Conservation (phyloP, 1,140 invertebrate species). For the Drosophila nigrodunni region DNA sequence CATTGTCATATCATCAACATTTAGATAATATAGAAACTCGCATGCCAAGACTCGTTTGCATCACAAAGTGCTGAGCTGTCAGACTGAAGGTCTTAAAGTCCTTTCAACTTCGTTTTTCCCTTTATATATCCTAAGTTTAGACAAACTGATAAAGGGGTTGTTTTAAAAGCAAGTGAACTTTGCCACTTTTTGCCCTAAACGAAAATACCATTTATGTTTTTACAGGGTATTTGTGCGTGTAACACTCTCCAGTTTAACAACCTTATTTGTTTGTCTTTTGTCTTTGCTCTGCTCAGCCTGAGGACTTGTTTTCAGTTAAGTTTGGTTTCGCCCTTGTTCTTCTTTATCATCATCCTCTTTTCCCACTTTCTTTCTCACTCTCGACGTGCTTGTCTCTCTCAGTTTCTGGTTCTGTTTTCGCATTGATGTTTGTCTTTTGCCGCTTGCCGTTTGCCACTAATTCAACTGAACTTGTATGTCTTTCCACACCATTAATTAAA, state of each 20-base stretch:
- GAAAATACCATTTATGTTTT: background rate
- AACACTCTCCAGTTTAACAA: background rate
- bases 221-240: conserved; percentile 1
- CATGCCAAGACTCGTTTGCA: conserved; percentile 34
- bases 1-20: conserved; percentile 33
- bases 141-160: background rate
- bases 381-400: background rate
- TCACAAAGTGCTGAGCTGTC: conserved; percentile 47
- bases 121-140: background rate
- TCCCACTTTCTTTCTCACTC: background rate
- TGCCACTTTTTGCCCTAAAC: too few species aligned
- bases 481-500: conserved; percentile 78
- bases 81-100: conserved; percentile 18
- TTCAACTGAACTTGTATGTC: conserved; percentile 44
- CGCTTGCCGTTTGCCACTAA: conserved; percentile 55
- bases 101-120: conserved; percentile 15
- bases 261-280: conserved; percentile 8
- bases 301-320: conserved; percentile 34
- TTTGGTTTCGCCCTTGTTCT: background rate
- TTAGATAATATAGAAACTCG: conserved; percentile 20
- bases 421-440: conserved; percentile 64
- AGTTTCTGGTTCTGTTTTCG: conserved; percentile 16
- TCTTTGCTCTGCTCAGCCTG: conserved; percentile 17
- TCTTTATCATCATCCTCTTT: background rate
- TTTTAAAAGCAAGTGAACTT: background rate